Evolutionary conservation across 2,888 invertebrate genomes (phyloP).

Genomic region (Agriopis leucophaearia): DNA sequence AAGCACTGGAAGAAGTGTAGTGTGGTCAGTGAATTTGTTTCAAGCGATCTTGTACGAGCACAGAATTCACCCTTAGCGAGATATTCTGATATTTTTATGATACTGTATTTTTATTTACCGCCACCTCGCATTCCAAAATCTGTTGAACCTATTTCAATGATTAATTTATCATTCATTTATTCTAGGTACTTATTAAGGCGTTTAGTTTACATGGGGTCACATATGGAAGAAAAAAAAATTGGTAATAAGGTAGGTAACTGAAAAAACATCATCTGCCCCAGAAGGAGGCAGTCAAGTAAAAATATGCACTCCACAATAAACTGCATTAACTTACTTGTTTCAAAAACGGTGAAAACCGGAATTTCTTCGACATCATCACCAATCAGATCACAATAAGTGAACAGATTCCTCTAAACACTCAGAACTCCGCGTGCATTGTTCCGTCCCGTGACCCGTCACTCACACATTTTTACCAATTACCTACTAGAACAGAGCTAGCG

Average conservation of each 20-base stretch:
- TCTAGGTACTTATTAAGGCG: too few species aligned
- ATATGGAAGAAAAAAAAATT: too few species aligned
- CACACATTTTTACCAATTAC: constrained; percentile 15
- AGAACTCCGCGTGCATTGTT: background rate
- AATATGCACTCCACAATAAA: constrained; percentile 1
- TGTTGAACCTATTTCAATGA: too few species aligned
- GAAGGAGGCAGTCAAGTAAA: background rate
- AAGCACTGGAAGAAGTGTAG: constrained; percentile 61
- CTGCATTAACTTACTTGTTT: constrained; percentile 57
- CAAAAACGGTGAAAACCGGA: constrained; percentile 55
- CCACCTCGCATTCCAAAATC: too few species aligned
- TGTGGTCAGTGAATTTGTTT: background rate
- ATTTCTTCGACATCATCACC: constrained; percentile 48
- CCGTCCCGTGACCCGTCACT: background rate
- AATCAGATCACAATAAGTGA: background rate
- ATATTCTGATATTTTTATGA: too few species aligned
- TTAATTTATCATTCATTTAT: too few species aligned
- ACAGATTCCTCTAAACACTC: constrained; percentile 1
- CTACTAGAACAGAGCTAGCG: constrained; percentile 2
- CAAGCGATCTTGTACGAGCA: background rate
- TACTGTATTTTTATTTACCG: too few species aligned
- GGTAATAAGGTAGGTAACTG: too few species aligned
- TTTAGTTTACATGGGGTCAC: too few species aligned
- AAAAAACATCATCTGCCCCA: too few species aligned
- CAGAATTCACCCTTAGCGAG: too few species aligned